A percentile compares a stretch with the other conserved stretches of the same genome.
These are phyloP conservation scores for Prunella fulvescens DNA, from an alignment of 2,113 vertebrate species.

Conservation along the genomic window DNA sequence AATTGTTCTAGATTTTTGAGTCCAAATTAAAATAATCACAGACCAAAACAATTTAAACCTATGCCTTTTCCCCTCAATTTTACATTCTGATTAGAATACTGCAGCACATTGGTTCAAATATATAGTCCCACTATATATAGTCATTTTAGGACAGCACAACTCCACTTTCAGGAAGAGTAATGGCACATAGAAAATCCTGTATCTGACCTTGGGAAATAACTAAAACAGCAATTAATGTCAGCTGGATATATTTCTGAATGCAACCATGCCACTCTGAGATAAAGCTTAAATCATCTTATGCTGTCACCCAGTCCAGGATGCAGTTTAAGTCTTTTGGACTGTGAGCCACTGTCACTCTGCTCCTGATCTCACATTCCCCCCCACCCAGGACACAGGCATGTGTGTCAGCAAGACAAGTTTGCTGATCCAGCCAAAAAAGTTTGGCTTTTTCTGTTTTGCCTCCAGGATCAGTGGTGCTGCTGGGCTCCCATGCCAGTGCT, in stretches of 20 bases:
- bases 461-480: background rate
- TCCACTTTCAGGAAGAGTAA: background rate
- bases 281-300: background rate
- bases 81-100: background rate
- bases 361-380: background rate
- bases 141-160: background rate
- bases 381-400: background rate
- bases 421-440: background rate
- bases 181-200: background rate
- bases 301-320: background rate
- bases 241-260: background rate
- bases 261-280: background rate
- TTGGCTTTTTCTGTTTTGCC: background rate
- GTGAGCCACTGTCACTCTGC: background rate
- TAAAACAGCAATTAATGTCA: background rate
- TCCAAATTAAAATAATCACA: background rate
- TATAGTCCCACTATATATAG: background rate
- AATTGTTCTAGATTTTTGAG: background rate
- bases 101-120: background rate
- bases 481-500: rapidly evolving
- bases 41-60: background rate
- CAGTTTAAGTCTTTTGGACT: background rate
- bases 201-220: background rate
- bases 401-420: background rate
- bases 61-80: background rate